Base-by-base conservation (phyloP, 2,113 vertebrate genomes). In the Limnothrissa miodon region DNA sequence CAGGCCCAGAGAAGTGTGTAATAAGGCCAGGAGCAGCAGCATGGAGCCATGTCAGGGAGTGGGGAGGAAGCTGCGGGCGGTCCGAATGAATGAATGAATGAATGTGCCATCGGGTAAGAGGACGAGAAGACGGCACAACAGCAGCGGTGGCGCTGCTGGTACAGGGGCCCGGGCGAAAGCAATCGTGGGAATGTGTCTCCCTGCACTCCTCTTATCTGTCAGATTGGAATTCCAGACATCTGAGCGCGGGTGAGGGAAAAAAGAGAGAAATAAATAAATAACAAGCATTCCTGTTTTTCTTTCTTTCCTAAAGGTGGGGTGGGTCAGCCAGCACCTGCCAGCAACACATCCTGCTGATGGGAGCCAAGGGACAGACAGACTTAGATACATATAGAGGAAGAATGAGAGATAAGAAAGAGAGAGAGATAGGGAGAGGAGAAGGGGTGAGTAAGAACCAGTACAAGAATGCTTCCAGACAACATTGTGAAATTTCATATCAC, bases 101-200 rank as follows among this genome's bases (percentile, higher is more conserved):
- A 56, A 56, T 56, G 51, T 5, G 51, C 19, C 5, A 19, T 5
- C 51, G 19, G 51, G 51, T 21, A 6, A 56, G 19, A 3, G 51
- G 51, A 21, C 29, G 29, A 25, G 59, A 56, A 6, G 53, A 66
- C 10, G 25, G 59, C 59, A 9, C 59, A 25, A 25, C 0, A 25
- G 25, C 8, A 33, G 13, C 42, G 17, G 46, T 17, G 46, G 59
- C 2, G 42, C 42, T 42, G 42, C 42, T 42, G 59, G 25, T 25
- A 84, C 45, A 74, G 46, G 70, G 80, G 59, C 70, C 53, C 23
- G 87, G 48, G 82, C 85, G 90, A 91, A 91, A 25, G 9, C 29
- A 92, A 92, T 92, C 87, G 90, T 93, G 92, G 92, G 93, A 94
- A 93, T 92, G 81, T 83, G 19, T 53, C 78, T 79, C 45, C 80